Evolutionary conservation across 2,888 invertebrate genomes (phyloP).

Genomic region (Oligia fasciuncula): DNA sequence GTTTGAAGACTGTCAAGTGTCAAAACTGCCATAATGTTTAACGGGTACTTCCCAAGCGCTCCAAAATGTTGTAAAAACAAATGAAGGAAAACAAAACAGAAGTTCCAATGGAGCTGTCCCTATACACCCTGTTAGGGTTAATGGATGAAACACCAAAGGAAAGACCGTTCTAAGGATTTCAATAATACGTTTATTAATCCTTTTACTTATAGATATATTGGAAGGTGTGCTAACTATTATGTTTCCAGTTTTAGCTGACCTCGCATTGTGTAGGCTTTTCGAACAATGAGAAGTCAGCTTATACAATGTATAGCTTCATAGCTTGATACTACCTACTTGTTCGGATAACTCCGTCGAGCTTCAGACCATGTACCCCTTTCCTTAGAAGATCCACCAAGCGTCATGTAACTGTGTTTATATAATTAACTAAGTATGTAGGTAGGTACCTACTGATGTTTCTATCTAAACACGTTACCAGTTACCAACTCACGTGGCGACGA

Average conservation of each 20-base stretch:
- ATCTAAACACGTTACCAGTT: constrained; percentile 16
- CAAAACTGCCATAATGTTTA: not conserved
- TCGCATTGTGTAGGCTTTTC: not conserved
- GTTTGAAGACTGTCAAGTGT: constrained; percentile 7
- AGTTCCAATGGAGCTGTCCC: not conserved
- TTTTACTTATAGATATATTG: too few relatives aligned
- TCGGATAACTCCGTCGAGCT: not conserved
- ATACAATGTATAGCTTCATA: not conserved
- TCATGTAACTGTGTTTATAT: constrained; percentile 15
- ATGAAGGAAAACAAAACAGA: not conserved
- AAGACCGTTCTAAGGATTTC: too few relatives aligned
- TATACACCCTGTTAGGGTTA: too few relatives aligned
- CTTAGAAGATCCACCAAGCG: not conserved
- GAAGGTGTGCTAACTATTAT: too few relatives aligned
- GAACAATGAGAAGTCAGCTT: not conserved
- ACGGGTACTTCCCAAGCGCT: not conserved
- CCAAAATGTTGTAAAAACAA: not conserved
- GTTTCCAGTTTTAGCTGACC: not conserved
- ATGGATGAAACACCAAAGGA: too few relatives aligned
- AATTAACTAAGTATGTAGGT: not conserved
- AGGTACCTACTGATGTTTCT: constrained; percentile 8
- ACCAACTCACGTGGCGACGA: constrained; percentile 27
- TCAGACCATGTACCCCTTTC: not conserved
- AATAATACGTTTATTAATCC: too few relatives aligned
- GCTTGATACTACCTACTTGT: not conserved